Evolutionary conservation across 1,140 invertebrate genomes (phyloP).

Genomic region (Pachypeltis micranthus): DNA sequence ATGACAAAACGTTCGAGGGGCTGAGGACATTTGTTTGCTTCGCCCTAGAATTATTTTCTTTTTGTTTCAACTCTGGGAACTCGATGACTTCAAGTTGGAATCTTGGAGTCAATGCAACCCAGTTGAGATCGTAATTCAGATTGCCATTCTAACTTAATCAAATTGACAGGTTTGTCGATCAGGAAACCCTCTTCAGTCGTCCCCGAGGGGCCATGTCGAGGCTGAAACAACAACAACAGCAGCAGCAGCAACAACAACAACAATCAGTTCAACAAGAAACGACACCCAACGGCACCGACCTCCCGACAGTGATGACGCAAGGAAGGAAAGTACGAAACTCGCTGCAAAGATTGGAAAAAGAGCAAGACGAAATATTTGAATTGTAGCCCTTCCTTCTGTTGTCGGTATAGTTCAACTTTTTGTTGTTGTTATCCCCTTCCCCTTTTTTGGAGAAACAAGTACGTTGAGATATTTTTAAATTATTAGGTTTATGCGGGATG

Average conservation of each 20-base stretch:
- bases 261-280: constrained; percentile 22
- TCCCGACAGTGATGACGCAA: constrained; percentile 61
- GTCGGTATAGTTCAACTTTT: no score
- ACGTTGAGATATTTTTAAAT: no score
- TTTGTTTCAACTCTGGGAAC: no score
- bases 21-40: no score
- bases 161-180: constrained; percentile 30
- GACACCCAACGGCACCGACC: constrained; percentile 18
- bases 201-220: constrained; percentile 33
- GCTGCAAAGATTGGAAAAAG: constrained; percentile 61
- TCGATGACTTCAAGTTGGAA: no score
- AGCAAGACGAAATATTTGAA: constrained; percentile 80
- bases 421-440: no score
- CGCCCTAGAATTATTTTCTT: no score
- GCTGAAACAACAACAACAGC: constrained; percentile 29
- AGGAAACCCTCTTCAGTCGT: constrained; percentile 28
- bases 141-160: background rate
- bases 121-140: background rate
- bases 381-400: constrained; percentile 53
- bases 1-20: no score
- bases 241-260: constrained; percentile 25
- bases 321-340: constrained; percentile 63
- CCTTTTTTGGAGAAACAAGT: no score
- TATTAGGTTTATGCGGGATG: no score
- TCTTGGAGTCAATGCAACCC: background rate